Base-by-base conservation (phyloP, 1,140 invertebrate species). In the Drosophila pseudoananassae region DNA sequence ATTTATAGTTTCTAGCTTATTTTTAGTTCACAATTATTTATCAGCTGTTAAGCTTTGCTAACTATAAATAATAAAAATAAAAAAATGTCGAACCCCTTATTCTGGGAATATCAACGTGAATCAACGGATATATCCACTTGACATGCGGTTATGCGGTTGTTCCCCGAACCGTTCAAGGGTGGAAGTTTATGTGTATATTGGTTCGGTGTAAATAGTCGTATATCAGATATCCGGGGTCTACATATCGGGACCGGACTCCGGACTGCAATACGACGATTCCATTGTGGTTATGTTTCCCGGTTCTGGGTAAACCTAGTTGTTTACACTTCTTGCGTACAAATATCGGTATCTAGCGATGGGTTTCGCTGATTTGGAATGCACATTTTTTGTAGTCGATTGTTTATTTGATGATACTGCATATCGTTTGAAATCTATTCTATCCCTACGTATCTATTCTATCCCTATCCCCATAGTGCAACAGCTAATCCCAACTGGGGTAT, bases 91-190 rank as follows among this genome's bases (percentile, higher is more conserved):
- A 50, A 12, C 38, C 10, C 1, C 17, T 3, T 9, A 10, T 63
- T 66, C 45, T 20, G 10, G 45, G 31, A 60, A 61, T 17, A 27
- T 27, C 25, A 27, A 4, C 8, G 10, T 60, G 46, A 33, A 43
- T 51, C 31, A 33, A 20, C 31, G 25, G 33, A 64, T 52, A 64
- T 29, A 66, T 66, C 46, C 27, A 66, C 59, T 66, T 51, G 58
- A 64, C 63, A 66, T 64, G 58, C 33, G 58, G 63, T 51, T 66
- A 51, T 43, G 63, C 58, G 57, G 63, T 64, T 66, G 14, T 51
- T 66, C 58, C 46, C 59, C 58, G 59, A 52, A 47, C 23, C 43
- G 23, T 40, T 50, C 23, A 47, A 59, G 45, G 31, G 57, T 17
- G 9, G n/a, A n/a, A 23, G 45, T 43, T 50, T 31, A 61, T 49